Evolutionary conservation across 2,113 vertebrate species (phyloP), one percentile per base, ranked within the genome.

Genomic region (Ranitomeya variabilis): DNA sequence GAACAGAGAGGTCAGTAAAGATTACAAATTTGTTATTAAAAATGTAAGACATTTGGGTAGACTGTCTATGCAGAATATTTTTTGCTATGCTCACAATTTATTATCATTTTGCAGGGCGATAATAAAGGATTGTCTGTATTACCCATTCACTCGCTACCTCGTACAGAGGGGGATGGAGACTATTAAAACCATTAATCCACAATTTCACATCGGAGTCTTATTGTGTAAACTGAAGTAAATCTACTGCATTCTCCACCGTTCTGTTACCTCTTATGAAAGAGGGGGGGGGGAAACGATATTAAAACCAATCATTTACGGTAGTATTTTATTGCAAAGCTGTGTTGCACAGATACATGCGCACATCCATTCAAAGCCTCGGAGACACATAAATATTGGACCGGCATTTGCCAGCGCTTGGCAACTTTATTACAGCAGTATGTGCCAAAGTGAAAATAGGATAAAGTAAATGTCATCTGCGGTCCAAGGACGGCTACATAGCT

Each of bases 131-230:
- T 26, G 19, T 54, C 37, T 69, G 18, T 16, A 54, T 69, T 66
- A 62, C 13, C 62, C 21, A 69, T 18, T 26, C 55, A 83, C 7
- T 0, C 18, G 6, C 60, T 51, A 66, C 31, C 31, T 19, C 51
- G 60, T 16, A 66, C 10, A n/a, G 59, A n/a, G 80, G 18, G 7
- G 15, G 18, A 83, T 19, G 55, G 80, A 67, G 45, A 62, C 37
- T 83, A 83, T 83, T 83, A 83, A 69, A 69, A 52, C 81, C 81
- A 83, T 83, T 23, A 83, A 83, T 83, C 64, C 81, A 15, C 37
- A 19, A 66, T 83, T 83, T 83, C 45, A 67, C 69, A 23, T 69
- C 18, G 23, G 2, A 23, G 62, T n/a, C 81, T 45, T 9, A 37
- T 16, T 64, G 15, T 45, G 62, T 7, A 66, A 52, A 52, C 37